Evolutionary conservation across 2,888 invertebrate species (phyloP), one percentile per base, ranked within the genome.

Genomic region (Pristionchus entomophagus): DNA sequence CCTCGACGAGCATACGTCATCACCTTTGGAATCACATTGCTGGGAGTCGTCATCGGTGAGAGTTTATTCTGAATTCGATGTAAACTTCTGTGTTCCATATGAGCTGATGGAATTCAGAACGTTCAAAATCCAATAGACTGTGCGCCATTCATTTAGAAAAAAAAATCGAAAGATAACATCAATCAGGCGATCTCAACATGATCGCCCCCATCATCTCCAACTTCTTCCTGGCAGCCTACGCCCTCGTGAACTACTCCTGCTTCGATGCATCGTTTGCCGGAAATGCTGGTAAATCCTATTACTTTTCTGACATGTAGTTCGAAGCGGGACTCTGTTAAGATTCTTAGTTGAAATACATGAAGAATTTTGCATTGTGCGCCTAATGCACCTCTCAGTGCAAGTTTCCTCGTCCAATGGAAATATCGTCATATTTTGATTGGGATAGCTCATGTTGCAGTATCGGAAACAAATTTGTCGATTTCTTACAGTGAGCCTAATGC

Each of bases 141-240:
- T n/a, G n/a, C n/a, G n/a, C n/a, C n/a, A n/a, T n/a, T n/a, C 26
- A 5, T 29, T 32, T 12, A 32, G 32, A 62, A 62, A 5, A 56
- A 56, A 17, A 56, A 5, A 5, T 51, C 1, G 51, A 51, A 4
- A 17, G 51, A 22, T 17, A 51, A 22, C 22, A 51, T 22, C 6
- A 32, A 85, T 88, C 87, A 96, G 97, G 97, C 88, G 96, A 97
- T 92, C 94, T 97, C 87, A 97, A 97, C 93, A 95, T 96, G 89
- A 97, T 97, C 90, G 97, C 97, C 8, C 97, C 97, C 19, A 94
- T 97, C 88, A 97, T 97, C 90, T 97, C 97, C 14, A 97, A 97
- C 94, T 97, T 97, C 95, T 97, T 97, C 95, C 94, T 97, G 92
- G 97, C 97, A 65, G 97, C 97, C 49, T 97, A 97, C 93, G 97